Percentiles rank a stretch among this genome's conserved stretches.
phyloP scores from a whole-genome alignment of 2,113 vertebrate species.

The Trematocara zebra region DNA sequence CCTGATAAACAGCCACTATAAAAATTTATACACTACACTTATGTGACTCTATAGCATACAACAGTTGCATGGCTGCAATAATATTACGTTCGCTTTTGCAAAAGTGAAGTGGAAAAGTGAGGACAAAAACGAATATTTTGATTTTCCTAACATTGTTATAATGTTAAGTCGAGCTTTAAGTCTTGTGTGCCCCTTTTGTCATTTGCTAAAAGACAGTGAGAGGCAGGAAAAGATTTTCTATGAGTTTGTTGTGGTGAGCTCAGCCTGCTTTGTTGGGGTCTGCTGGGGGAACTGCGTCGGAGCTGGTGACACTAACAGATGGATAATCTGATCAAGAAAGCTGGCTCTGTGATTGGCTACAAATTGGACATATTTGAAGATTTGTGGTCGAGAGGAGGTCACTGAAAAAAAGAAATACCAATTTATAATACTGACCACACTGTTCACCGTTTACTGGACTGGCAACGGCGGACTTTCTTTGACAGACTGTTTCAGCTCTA shows the following conservation, averaged over 20 bases:
- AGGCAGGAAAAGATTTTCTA: neutral
- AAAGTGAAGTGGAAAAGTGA: neutral
- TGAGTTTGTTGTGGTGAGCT: neutral
- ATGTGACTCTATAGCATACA: neutral
- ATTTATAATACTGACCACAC: neutral
- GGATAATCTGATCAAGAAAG: neutral
- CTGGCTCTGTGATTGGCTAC: neutral
- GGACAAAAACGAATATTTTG: neutral
- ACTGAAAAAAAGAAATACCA: neutral
- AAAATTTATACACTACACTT: neutral
- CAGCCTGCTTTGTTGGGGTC: neutral
- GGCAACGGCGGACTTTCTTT: neutral
- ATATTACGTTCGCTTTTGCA: neutral
- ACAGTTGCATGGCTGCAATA: neutral
- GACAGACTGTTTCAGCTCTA: neutral
- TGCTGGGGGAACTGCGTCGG: fast-evolving
- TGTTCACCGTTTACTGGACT: neutral
- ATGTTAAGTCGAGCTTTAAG: neutral
- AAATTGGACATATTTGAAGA: neutral
- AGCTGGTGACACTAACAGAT: neutral
- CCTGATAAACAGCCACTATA: neutral
- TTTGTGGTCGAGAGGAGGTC: neutral
- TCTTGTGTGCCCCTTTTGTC: neutral
- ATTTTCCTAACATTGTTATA: neutral
- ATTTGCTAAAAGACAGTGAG: neutral